phyloP scores from a whole-genome alignment of 2,888 invertebrate genomes.

The Agelastica alni region DNA sequence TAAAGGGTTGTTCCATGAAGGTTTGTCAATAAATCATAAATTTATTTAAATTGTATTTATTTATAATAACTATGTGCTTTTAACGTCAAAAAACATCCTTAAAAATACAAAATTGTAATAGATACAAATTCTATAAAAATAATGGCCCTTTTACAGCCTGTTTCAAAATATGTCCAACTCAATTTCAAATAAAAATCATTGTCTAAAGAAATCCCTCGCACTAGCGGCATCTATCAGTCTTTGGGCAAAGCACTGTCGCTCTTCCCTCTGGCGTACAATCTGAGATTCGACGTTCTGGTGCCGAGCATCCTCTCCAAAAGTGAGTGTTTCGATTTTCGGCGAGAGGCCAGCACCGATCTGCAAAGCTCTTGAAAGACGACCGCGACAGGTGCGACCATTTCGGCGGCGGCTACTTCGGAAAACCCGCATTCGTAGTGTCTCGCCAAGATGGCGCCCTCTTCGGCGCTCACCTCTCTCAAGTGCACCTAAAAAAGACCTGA shows the following conservation, averaged over 20 bases:
- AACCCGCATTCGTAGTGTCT: conserved; percentile 89
- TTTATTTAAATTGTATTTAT: too few species aligned
- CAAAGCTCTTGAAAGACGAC: conserved; percentile 84
- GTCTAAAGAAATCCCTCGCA: too few species aligned
- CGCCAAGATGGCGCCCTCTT: conserved; percentile 86
- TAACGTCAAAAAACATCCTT: too few species aligned
- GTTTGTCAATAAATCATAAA: too few species aligned
- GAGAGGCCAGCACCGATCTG: conserved; percentile 76
- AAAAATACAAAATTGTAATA: too few species aligned
- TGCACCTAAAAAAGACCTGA: conserved; percentile 67
- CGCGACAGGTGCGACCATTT: conserved; percentile 82
- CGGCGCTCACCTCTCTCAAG: conserved; percentile 81
- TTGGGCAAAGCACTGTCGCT: conserved; percentile 88
- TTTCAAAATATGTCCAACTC: too few species aligned
- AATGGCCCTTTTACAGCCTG: too few species aligned
- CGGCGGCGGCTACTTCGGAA: conserved; percentile 86
- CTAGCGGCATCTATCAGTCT: conserved; percentile 61
- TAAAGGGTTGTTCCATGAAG: too few species aligned
- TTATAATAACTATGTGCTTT: too few species aligned
- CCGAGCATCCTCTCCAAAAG: conserved; percentile 83
- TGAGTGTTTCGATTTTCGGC: conserved; percentile 84
- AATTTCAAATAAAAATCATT: too few species aligned
- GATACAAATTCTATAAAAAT: too few species aligned
- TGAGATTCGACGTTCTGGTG: conserved; percentile 67
- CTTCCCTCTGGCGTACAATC: conserved; percentile 82